phyloP scores from a whole-genome alignment of 2,113 vertebrate species.

The Sinocyclocheilus rhinocerous region DNA sequence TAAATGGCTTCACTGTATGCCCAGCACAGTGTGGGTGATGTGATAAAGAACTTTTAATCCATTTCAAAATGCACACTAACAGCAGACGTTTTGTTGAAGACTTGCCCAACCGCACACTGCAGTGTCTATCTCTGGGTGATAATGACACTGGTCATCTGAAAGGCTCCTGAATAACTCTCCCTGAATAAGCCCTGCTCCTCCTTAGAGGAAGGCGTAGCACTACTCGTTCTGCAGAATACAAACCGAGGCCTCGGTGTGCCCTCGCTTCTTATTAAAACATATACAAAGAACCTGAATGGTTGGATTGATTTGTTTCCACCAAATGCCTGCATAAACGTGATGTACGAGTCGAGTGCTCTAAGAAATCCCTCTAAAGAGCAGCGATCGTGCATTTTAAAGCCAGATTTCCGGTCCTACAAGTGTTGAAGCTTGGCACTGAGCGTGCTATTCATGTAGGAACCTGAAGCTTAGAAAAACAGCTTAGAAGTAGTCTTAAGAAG shows the following conservation, averaged over 20 bases:
- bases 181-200: slow-evolving; percentile 24
- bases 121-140: slow-evolving; percentile 19
- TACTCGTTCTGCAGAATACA: slow-evolving; percentile 1
- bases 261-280: slow-evolving; percentile 16
- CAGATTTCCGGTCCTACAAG: slow-evolving; percentile 29
- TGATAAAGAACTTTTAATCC: slow-evolving; percentile 51
- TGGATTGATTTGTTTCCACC: slow-evolving; percentile 32
- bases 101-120: background rate
- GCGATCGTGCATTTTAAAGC: slow-evolving; percentile 20
- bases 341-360: background rate
- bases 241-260: background rate
- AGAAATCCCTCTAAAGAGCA: slow-evolving; percentile 27
- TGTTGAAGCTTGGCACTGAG: slow-evolving; percentile 24
- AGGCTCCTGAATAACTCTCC: background rate
- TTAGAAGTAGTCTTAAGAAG: background rate
- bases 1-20: slow-evolving; percentile 33
- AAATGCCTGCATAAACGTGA: slow-evolving; percentile 25
- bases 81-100: slow-evolving; percentile 40
- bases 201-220: background rate
- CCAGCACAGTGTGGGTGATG: slow-evolving; percentile 31
- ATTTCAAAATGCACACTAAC: slow-evolving; percentile 35
- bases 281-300: slow-evolving; percentile 31
- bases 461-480: slow-evolving; percentile 1
- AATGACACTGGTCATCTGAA: slow-evolving; percentile 6
- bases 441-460: slow-evolving; percentile 4